Conservation (phyloP, 2,888 invertebrate genomes). For the Ditylenchus weischeri region DNA sequence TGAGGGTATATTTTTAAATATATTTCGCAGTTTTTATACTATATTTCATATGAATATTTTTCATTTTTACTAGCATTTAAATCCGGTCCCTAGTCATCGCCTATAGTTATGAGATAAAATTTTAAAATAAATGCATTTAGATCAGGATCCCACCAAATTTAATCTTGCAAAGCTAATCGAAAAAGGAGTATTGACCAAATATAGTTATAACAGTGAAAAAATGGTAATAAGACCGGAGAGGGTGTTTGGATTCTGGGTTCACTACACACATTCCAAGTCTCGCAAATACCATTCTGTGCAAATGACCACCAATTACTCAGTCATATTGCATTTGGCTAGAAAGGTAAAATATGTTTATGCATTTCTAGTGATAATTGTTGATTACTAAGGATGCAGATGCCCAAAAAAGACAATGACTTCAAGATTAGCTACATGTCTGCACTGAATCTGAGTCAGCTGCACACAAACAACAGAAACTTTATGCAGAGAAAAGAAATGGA, state of each 20-base stretch:
- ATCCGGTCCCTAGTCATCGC: no score
- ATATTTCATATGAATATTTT: no score
- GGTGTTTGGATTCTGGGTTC: constrained; percentile 14
- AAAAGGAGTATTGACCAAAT: constrained; percentile 17
- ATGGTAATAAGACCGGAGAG: constrained; percentile 13
- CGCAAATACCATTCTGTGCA: constrained; percentile 1
- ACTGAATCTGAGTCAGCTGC: background rate
- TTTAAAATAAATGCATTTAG: background rate
- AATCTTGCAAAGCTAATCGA: constrained; percentile 14
- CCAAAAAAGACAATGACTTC: no score
- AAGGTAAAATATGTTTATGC: background rate
- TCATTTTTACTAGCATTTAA: no score
- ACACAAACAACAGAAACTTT: no score
- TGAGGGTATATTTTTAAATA: no score
- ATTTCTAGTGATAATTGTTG: no score
- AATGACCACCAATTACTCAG: constrained; percentile 7
- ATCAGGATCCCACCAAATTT: constrained; percentile 8
- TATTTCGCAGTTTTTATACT: no score
- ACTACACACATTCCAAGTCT: constrained; percentile 6
- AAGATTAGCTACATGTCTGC: no score
- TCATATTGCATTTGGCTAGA: constrained; percentile 15
- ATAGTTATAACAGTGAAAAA: constrained; percentile 16
- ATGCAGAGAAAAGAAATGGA: background rate
- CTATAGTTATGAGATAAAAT: no score
- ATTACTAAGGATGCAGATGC: no score